A percentile compares a stretch with the other conserved stretches of the same genome.
These are phyloP conservation scores for Drosophila kambysellisi DNA, from an alignment of 2,888 invertebrate genomes.

Conservation along the genomic window DNA sequence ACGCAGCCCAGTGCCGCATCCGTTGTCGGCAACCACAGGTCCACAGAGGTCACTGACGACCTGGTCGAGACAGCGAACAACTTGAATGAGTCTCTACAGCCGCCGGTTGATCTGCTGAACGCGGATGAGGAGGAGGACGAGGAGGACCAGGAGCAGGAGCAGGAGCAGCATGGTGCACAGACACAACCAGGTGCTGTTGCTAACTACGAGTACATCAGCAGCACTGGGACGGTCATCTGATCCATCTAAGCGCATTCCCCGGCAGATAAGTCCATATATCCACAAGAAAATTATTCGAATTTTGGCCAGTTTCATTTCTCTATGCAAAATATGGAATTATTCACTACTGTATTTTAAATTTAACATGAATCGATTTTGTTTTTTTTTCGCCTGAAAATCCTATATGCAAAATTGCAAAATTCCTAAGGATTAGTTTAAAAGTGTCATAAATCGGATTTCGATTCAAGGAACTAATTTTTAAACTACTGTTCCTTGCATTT, in stretches of 20 bases:
- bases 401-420: neutral
- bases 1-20: conserved; percentile 53
- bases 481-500: neutral
- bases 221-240: conserved; percentile 41
- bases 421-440: neutral
- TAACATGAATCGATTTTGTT: neutral
- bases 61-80: neutral
- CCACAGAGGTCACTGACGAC: neutral
- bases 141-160: neutral
- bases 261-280: neutral
- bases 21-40: neutral
- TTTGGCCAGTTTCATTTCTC: neutral
- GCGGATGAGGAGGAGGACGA: conserved; percentile 1
- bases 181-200: conserved; percentile 6
- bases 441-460: neutral
- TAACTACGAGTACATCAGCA: conserved; percentile 47
- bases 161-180: neutral
- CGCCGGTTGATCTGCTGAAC: conserved; percentile 12
- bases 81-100: conserved; percentile 1
- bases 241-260: conserved; percentile 44
- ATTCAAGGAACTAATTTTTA: neutral
- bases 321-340: neutral
- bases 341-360: neutral
- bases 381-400: neutral
- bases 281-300: neutral